Evolutionary conservation across 2,888 invertebrate genomes (phyloP).

Genomic region (Bombyx huttoni): DNA sequence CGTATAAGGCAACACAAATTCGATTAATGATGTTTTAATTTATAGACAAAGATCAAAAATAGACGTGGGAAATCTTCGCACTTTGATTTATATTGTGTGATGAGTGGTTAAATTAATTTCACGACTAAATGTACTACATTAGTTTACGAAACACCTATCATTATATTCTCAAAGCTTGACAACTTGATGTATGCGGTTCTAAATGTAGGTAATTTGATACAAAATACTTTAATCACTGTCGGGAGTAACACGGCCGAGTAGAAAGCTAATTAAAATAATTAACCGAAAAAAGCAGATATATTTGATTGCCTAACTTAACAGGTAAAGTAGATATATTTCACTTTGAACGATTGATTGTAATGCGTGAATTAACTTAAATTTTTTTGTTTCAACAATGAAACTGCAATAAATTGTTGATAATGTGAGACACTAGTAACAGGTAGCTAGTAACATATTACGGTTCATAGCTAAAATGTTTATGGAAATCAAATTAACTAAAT

Average conservation of each 20-base stretch:
- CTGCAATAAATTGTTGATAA: too few relatives aligned
- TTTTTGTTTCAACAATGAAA: too few relatives aligned
- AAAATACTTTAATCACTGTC: not conserved
- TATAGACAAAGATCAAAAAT: not conserved
- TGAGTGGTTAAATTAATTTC: not conserved
- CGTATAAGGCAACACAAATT: not conserved
- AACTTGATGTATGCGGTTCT: not conserved
- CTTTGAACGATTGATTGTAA: too few relatives aligned
- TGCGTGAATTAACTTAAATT: too few relatives aligned
- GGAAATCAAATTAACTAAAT: too few relatives aligned
- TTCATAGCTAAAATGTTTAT: too few relatives aligned
- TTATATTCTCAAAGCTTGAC: not conserved
- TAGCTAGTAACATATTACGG: too few relatives aligned
- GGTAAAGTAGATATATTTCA: too few relatives aligned
- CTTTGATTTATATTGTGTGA: not conserved
- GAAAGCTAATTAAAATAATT: not conserved
- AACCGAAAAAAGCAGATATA: not conserved
- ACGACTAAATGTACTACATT: not conserved
- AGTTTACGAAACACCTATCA: not conserved
- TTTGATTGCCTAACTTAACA: conserved; percentile 12
- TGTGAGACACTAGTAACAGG: too few relatives aligned
- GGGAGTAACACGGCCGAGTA: not conserved
- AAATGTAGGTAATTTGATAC: not conserved
- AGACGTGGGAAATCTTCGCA: not conserved
- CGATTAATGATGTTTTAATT: not conserved